Base-by-base conservation (phyloP, 2,888 invertebrate species). In the Eupithecia pulchellata region DNA sequence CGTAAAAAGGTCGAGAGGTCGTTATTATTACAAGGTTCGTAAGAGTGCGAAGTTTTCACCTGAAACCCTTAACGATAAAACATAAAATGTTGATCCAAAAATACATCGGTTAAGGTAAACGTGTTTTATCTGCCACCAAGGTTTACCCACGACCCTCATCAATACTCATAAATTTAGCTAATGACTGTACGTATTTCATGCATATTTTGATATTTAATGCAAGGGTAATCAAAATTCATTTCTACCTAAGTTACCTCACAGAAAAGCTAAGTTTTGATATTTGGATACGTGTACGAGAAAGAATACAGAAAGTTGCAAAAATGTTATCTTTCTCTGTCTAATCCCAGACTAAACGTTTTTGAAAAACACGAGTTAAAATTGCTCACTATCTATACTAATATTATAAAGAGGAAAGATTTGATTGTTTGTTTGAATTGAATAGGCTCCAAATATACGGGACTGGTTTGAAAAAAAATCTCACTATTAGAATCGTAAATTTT, bases 61-160 rank as follows among this genome's bases (percentile, higher is more conserved):
- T 47, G 20, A 25, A 47, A 20, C 47, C 47, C 11, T 47, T 47
- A 20, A 47, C 47, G 47, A 20, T 52, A 52, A 25, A 52, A 52
- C 52, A 25, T 52, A 52, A 52, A 60, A 60, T 11, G n/a, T 25
- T 67, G 39, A 14, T 32, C 27, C 32, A 11, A 60, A 60, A 32
- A 60, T 60, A 60, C n/a, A n/a, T n/a, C n/a, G 32, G n/a, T 30
- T 60, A 32, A 29, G 29, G 58, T 60, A 60, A 60, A 60, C 32
- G 58, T 60, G 32, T 60, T 60, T 60, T 60, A 60, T 60, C 58
- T 32, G 11, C 58, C 58, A 17, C 8, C 17, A 4, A 32, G 58
- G 30, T 58, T 58, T 30, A n/a, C 29, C 14, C 29, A 58, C 6
- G 11, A 4, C 29, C 30, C n/a, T 32, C n/a, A 47, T 20, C 47